Percentiles rank a stretch among this genome's conserved stretches.
phyloP scores from a whole-genome alignment of 2,113 vertebrate species.

The Brienomyrus brachyistius region DNA sequence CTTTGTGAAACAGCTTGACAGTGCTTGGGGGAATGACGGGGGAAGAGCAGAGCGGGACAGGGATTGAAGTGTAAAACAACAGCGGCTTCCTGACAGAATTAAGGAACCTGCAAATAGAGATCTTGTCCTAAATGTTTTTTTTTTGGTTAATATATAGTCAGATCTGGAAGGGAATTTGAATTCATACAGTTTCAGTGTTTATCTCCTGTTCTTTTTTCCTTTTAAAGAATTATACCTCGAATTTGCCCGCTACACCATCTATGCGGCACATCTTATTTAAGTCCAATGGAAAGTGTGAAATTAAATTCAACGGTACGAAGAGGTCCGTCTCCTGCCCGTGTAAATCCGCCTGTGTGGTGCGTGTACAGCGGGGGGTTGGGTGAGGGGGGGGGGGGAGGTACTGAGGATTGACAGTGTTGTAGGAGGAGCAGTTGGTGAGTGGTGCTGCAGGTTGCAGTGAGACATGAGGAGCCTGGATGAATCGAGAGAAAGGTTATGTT shows the following conservation, averaged over 20 bases:
- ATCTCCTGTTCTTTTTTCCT: slow-evolving; percentile 40
- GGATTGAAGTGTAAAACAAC: slow-evolving; percentile 9
- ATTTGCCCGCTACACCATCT: not conserved
- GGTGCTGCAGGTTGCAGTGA: not conserved
- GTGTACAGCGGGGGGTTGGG: too few species aligned
- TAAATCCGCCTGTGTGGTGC: not conserved
- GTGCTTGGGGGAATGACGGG: slow-evolving; percentile 42
- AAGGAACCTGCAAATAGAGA: slow-evolving; percentile 60
- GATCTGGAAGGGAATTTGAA: slow-evolving; percentile 53
- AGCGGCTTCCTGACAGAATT: slow-evolving; percentile 58
- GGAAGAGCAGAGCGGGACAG: slow-evolving; percentile 28
- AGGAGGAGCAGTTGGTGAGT: not conserved
- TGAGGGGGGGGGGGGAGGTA: not conserved
- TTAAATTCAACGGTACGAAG: not conserved
- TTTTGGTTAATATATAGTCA: slow-evolving; percentile 56
- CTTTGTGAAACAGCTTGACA: slow-evolving; percentile 63
- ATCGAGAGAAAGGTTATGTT: not conserved
- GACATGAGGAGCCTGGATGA: not conserved
- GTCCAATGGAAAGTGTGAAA: not conserved
- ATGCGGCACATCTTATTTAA: not conserved
- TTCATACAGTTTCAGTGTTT: slow-evolving; percentile 54
- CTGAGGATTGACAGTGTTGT: not conserved
- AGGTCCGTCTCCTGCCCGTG: not conserved
- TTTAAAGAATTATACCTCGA: not conserved
- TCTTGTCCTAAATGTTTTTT: slow-evolving; percentile 36